These are phyloP conservation scores for Ancistrus triradiatus DNA, from an alignment of 2,113 vertebrate genomes.

Conservation along the genomic window DNA sequence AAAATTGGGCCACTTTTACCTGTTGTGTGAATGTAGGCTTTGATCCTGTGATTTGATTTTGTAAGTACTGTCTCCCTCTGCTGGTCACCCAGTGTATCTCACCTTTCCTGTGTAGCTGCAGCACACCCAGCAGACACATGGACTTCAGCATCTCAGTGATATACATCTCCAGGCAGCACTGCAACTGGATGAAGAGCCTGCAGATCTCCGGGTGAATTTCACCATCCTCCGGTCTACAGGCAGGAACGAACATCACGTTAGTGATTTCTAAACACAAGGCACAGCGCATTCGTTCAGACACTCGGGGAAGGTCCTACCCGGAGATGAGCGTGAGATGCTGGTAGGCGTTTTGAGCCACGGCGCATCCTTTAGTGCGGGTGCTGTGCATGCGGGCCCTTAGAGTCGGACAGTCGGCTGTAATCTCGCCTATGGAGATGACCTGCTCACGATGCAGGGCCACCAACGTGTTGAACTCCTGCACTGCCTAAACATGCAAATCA, in stretches of 20 bases:
- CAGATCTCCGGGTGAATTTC: conserved; percentile 97
- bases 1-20: too few species aligned
- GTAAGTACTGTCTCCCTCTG: conserved; percentile 47
- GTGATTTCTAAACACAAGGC: too few species aligned
- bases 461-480: conserved; percentile 96
- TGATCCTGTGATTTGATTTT: too few species aligned
- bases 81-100: conserved; percentile 43
- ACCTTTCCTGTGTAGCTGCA: conserved; percentile 96
- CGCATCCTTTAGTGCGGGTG: conserved; percentile 85
- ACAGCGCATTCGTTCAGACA: background rate
- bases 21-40: too few species aligned
- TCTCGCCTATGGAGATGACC: conserved; percentile 93
- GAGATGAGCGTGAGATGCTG: conserved; percentile 88
- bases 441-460: conserved; percentile 92
- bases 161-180: conserved; percentile 98
- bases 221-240: conserved; percentile 86
- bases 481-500: conserved; percentile 77
- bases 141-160: conserved; percentile 97
- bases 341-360: conserved; percentile 86
- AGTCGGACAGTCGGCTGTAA: conserved; percentile 80
- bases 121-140: conserved; percentile 89
- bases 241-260: background rate
- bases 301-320: conserved; percentile 65
- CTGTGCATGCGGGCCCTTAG: conserved; percentile 87
- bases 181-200: conserved; percentile 92